These are phyloP conservation scores for Papilio machaon DNA, from an alignment of 1,140 invertebrate genomes.

Conservation along the genomic window DNA sequence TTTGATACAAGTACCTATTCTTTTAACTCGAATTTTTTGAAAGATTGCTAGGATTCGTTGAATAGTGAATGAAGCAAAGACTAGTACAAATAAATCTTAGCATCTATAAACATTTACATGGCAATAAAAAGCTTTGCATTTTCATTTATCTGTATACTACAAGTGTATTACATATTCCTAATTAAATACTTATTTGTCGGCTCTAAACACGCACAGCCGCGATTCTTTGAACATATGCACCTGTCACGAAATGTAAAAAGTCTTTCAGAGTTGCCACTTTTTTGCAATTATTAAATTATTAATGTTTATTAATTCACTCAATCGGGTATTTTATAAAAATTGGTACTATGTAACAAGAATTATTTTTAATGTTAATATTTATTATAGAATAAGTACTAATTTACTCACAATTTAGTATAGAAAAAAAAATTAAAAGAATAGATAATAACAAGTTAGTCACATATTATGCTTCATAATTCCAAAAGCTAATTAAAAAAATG, in stretches of 20 bases:
- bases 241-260: neutral
- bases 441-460: too few relatives aligned
- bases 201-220: neutral
- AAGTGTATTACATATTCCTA: neutral
- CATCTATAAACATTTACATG: neutral
- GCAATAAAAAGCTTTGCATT: neutral
- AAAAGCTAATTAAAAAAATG: slow-evolving; percentile 21
- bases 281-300: neutral
- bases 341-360: neutral
- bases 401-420: too few relatives aligned
- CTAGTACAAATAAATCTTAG: neutral
- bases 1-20: too few relatives aligned
- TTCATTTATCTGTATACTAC: neutral
- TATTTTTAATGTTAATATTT: too few relatives aligned
- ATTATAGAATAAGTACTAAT: too few relatives aligned
- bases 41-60: neutral
- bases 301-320: neutral
- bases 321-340: neutral
- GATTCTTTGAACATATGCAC: slow-evolving; percentile 3
- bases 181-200: slow-evolving; percentile 6
- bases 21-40: too few relatives aligned
- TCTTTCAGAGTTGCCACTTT: neutral
- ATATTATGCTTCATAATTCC: neutral
- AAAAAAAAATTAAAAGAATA: too few relatives aligned
- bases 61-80: neutral